Base-by-base conservation (phyloP, 2,888 invertebrate species). In the Blastobasis lacticolella region DNA sequence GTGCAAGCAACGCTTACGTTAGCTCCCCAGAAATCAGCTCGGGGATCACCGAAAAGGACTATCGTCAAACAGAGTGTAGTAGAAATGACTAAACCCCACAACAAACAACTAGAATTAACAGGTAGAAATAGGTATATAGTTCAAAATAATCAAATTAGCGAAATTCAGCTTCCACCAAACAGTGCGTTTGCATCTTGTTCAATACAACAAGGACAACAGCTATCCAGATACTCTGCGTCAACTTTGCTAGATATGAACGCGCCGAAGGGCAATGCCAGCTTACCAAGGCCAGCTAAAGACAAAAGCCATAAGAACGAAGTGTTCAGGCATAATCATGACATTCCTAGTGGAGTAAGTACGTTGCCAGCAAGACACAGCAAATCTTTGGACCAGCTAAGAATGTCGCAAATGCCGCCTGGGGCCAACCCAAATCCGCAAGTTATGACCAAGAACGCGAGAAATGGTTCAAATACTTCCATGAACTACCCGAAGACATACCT, bases 281-380 rank as follows among this genome's bases (percentile, higher is more conserved):
- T 75, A 37, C 70, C 80, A 5, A 75, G 75, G 48, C 49, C 68
- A 42, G 76, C 70, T 40, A 81, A 75, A 61, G 77, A 81, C n/a
- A 77, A 74, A 61, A 62, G 61, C 40, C 73, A 82, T 57, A 63
- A 66, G 36, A 78, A 73, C 53, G 81, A 82, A 67, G 73, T 71
- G 3, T 74, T 81, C 52, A 73, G 69, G 43, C 80, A 80, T 56
- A 83, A 83, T 68, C 81, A 79, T 62, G 81, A 81, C 73, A 78
- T 86, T 43, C 78, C 76, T 8, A 86, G 83, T 56, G 89, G 88
- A 40, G 84, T 88, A 7, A 90, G 86, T 45, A 90, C 90, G 0
- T 70, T 93, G 46, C 93, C 93, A 1, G 91, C 94, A 0, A 88
- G 94, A 52, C 95, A 95, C 68, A 95, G 95, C 74, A 95, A 94